Percentiles rank a stretch among this genome's conserved stretches.
phyloP scores from a whole-genome alignment of 1,140 invertebrate species.

The Fopius arisanus region DNA sequence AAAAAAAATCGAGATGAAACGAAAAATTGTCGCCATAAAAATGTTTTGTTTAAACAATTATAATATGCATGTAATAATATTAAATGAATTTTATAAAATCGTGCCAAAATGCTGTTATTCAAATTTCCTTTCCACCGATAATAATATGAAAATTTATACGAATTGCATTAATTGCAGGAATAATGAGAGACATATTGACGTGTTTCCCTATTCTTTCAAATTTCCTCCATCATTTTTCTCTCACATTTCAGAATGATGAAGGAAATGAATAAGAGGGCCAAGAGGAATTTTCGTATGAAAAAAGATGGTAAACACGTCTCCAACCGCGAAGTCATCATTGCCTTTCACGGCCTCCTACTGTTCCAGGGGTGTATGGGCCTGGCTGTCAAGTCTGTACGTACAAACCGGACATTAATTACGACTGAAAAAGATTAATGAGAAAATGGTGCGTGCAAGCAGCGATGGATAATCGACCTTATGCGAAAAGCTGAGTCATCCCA shows the following conservation, averaged over 20 bases:
- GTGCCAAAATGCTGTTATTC: too few species aligned
- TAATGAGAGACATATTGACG: too few species aligned
- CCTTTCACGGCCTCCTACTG: conserved; percentile 40
- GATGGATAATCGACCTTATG: conserved; percentile 34
- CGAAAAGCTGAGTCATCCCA: conserved; percentile 38
- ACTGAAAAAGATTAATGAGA: conserved; percentile 49
- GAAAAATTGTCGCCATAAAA: too few species aligned
- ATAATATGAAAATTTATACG: too few species aligned
- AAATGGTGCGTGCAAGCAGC: conserved; percentile 40
- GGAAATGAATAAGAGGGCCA: not conserved
- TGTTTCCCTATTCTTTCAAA: not conserved
- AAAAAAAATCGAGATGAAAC: too few species aligned
- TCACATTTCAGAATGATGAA: not conserved
- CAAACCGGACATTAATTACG: conserved; percentile 50
- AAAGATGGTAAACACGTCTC: conserved; percentile 6
- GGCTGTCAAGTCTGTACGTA: conserved; percentile 35
- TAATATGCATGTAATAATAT: too few species aligned
- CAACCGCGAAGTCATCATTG: conserved; percentile 33
- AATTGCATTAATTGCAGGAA: too few species aligned
- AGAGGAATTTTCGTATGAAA: not conserved
- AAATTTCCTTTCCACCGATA: too few species aligned
- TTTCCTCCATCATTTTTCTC: not conserved
- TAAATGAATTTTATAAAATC: too few species aligned
- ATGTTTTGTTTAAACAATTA: too few species aligned
- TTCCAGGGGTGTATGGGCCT: conserved; percentile 20